phyloP scores from a whole-genome alignment of 2,113 vertebrate species.

The Oncorhynchus keta region DNA sequence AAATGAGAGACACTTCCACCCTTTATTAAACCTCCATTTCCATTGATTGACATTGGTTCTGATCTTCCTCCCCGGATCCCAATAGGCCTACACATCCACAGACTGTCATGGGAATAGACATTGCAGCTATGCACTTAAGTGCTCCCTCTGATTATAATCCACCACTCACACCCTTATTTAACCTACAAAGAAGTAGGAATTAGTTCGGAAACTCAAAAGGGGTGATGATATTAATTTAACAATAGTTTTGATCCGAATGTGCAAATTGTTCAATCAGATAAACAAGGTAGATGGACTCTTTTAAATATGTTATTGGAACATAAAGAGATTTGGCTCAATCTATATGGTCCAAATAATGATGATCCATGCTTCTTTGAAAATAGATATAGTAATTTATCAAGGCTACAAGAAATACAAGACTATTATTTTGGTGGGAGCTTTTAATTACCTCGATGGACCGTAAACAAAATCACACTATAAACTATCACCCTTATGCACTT shows the following conservation, averaged over 20 bases:
- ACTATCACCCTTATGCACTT: no score
- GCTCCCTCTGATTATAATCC: constrained; percentile 9
- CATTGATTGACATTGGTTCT: constrained; percentile 3
- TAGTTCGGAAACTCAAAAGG: constrained; percentile 29
- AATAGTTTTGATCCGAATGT: constrained; percentile 24
- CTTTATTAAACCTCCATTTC: neutral
- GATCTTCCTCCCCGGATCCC: constrained; percentile 1
- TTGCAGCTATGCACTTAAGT: constrained; percentile 13
- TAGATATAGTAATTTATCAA: no score
- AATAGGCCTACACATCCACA: neutral
- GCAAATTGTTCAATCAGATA: no score
- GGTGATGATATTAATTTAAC: constrained; percentile 62
- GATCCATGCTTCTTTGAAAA: no score
- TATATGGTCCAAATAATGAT: no score
- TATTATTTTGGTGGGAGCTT: no score
- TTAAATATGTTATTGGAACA: no score
- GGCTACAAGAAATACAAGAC: no score
- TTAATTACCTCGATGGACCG: no score
- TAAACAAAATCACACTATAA: no score
- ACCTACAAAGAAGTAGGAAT: constrained; percentile 49
- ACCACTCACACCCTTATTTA: constrained; percentile 27
- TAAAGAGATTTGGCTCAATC: no score
- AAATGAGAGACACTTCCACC: neutral
- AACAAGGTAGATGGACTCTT: no score
- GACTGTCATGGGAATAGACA: constrained; percentile 19